phyloP scores from a whole-genome alignment of 2,888 invertebrate species.

The Himalopsyche tibetana region DNA sequence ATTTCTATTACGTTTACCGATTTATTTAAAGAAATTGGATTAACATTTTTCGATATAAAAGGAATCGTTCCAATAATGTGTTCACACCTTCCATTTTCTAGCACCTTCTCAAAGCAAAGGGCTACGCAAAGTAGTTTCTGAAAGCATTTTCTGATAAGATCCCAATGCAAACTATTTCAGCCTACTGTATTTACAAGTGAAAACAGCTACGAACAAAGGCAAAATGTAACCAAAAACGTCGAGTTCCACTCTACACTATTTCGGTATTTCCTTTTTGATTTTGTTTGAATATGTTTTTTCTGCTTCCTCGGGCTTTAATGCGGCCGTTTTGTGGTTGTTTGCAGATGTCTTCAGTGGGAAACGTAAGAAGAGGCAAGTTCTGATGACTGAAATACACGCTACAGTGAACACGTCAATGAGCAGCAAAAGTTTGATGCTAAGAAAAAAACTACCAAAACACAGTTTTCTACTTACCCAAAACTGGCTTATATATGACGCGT shows the following conservation, averaged over 20 bases:
- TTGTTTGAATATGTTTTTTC: slow-evolving; percentile 32
- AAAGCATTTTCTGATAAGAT: slow-evolving; percentile 34
- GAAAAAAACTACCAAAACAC: slow-evolving; percentile 24
- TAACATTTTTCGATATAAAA: slow-evolving; percentile 5
- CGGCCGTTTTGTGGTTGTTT: slow-evolving; percentile 34
- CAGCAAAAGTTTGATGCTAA: neutral
- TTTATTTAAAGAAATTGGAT: no score
- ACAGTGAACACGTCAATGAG: neutral
- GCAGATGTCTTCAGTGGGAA: slow-evolving; percentile 16
- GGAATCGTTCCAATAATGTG: slow-evolving; percentile 3
- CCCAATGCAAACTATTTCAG: slow-evolving; percentile 22
- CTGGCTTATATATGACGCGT: neutral
- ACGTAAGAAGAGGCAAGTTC: neutral
- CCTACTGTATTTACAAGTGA: slow-evolving; percentile 34
- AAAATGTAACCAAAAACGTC: slow-evolving; percentile 30
- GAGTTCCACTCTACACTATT: slow-evolving; percentile 6
- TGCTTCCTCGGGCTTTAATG: slow-evolving; percentile 11
- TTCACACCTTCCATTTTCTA: slow-evolving; percentile 9
- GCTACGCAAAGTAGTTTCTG: slow-evolving; percentile 20
- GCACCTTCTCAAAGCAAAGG: slow-evolving; percentile 11
- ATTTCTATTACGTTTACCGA: no score
- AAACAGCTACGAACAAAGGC: slow-evolving; percentile 21
- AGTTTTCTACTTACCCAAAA: slow-evolving; percentile 13
- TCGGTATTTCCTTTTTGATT: slow-evolving; percentile 27
- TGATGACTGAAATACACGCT: slow-evolving; percentile 19